Evolutionary conservation across 2,797 vertebrate genomes (phyloP).

Genomic region (Orestias chungarensis): DNA sequence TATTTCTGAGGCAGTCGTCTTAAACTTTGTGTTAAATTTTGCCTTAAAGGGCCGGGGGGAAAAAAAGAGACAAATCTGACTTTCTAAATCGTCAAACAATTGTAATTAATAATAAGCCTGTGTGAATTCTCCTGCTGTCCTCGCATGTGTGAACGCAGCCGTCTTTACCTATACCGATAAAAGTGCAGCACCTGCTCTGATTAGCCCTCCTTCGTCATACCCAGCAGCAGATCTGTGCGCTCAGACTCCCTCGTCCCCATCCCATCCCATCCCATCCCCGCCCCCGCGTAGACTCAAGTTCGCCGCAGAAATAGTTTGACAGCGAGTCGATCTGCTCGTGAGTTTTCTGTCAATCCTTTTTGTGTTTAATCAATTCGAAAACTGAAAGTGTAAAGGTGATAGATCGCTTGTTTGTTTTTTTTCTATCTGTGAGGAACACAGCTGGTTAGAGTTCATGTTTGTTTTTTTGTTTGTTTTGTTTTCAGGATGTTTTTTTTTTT

Average conservation of each 20-base stretch:
- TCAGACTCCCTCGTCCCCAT: background rate
- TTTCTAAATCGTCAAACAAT: constrained; percentile 49
- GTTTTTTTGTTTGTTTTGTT: background rate
- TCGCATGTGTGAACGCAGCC: constrained; percentile 41
- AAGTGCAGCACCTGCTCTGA: background rate
- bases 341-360: background rate
- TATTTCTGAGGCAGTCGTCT: constrained; percentile 10
- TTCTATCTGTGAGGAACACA: background rate
- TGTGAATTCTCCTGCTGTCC: constrained; percentile 52
- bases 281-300: constrained; percentile 24
- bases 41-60: constrained; percentile 56
- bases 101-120: constrained; percentile 52
- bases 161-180: constrained; percentile 33
- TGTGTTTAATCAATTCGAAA: background rate
- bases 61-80: constrained; percentile 30
- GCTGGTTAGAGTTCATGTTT: background rate
- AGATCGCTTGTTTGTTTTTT: background rate
- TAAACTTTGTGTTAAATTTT: constrained; percentile 53
- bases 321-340: background rate
- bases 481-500: background rate
- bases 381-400: background rate
- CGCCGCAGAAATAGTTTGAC: constrained; percentile 30
- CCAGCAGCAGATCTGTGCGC: constrained; percentile 29
- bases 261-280: too few species aligned
- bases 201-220: background rate